Conservation (phyloP, 2,113 vertebrate species). For the Polypterus bichir region DNA sequence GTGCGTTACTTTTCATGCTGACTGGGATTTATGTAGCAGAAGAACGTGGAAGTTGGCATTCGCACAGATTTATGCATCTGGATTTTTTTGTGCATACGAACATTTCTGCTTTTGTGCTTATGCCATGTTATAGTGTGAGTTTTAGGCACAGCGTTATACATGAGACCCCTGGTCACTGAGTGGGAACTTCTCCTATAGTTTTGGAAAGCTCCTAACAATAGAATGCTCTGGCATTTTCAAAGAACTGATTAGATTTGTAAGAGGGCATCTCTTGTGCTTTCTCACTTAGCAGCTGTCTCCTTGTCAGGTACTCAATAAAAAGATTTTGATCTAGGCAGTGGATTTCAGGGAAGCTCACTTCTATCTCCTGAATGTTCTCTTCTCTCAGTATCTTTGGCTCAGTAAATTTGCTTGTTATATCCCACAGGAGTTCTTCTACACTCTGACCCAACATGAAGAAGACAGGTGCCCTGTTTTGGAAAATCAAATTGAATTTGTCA, state of each 20-base stretch:
- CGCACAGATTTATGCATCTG: no score
- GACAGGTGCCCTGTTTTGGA: background rate
- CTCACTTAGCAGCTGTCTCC: slow-evolving; percentile 15
- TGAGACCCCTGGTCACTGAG: slow-evolving; percentile 14
- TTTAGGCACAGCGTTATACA: no score
- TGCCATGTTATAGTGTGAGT: no score
- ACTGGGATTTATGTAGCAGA: no score
- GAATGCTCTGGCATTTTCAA: slow-evolving; percentile 20
- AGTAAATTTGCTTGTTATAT: slow-evolving; percentile 19
- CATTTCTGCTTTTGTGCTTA: no score
- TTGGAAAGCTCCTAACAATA: slow-evolving; percentile 21
- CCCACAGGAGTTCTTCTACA: slow-evolving; percentile 18
- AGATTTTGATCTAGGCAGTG: slow-evolving; percentile 16
- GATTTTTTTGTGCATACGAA: no score
- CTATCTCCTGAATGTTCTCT: slow-evolving; percentile 5
- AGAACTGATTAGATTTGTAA: slow-evolving; percentile 20
- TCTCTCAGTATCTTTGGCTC: slow-evolving; percentile 2
- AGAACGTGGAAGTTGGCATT: no score
- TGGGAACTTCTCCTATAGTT: slow-evolving; percentile 24
- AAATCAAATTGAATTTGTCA: no score
- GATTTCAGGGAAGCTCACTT: slow-evolving; percentile 19
- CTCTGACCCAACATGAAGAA: slow-evolving; percentile 8
- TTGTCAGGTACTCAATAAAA: slow-evolving; percentile 14
- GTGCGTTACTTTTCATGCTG: no score
- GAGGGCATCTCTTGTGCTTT: slow-evolving; percentile 15